Conservation (phyloP, 2,888 invertebrate species). For the Allophyes oxyacanthae region DNA sequence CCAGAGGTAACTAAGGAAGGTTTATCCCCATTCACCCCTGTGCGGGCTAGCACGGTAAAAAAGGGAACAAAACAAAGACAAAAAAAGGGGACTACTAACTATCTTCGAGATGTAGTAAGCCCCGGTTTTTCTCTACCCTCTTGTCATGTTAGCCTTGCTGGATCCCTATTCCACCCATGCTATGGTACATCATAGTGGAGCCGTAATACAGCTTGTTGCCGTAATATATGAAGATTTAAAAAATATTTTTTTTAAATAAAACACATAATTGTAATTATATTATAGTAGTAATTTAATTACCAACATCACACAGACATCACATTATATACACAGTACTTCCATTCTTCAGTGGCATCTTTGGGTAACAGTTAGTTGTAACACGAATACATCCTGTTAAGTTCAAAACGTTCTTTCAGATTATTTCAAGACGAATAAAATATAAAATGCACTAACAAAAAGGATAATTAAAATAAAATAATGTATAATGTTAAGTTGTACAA, state of each 20-base stretch:
- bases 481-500: slow-evolving; percentile 25
- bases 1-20: too few species aligned
- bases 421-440: slow-evolving; percentile 28
- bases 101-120: too few species aligned
- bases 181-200: too few species aligned
- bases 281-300: slow-evolving; percentile 44
- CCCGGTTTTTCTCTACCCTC: too few species aligned
- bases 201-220: too few species aligned
- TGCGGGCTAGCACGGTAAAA: too few species aligned
- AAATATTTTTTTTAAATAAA: slow-evolving; percentile 21
- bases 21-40: too few species aligned
- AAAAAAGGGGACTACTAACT: too few species aligned
- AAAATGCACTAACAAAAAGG: slow-evolving; percentile 41
- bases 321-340: slow-evolving; percentile 47
- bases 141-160: too few species aligned
- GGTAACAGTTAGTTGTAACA: slow-evolving; percentile 16
- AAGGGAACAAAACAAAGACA: too few species aligned
- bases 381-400: slow-evolving; percentile 22
- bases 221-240: neutral
- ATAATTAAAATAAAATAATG: slow-evolving; percentile 22
- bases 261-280: slow-evolving; percentile 10
- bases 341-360: slow-evolving; percentile 32
- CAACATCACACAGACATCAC: slow-evolving; percentile 28
- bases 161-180: too few species aligned
- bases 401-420: slow-evolving; percentile 21